Evolutionary conservation across 2,797 vertebrate genomes (phyloP).

Genomic region (Muraenolepis orangiensis): DNA sequence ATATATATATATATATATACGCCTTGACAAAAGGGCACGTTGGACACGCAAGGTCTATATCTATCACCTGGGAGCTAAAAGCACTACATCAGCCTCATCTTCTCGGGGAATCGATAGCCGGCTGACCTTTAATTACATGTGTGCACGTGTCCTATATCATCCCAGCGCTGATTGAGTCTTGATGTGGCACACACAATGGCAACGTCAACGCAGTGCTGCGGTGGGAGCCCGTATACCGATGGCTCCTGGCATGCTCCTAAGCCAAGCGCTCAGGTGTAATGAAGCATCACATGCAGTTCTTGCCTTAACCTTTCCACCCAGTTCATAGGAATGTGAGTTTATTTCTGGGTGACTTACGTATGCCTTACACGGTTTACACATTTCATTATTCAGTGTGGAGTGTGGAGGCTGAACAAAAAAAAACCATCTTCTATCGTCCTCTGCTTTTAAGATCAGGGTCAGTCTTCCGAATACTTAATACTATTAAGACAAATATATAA

Average conservation of each 20-base stretch:
- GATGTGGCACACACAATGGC: background rate
- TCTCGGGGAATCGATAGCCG: slow-evolving; percentile 15
- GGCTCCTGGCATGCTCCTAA: slow-evolving; percentile 4
- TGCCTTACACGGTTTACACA: too few relatives aligned
- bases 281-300: slow-evolving; percentile 4
- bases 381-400: background rate
- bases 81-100: slow-evolving; percentile 13
- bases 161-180: slow-evolving; percentile 10
- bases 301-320: too few relatives aligned
- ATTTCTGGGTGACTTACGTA: background rate
- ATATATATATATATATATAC: too few relatives aligned
- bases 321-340: too few relatives aligned
- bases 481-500: slow-evolving; percentile 5
- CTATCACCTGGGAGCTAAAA: slow-evolving; percentile 7
- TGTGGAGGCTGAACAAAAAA: background rate
- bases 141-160: background rate
- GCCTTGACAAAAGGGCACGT: too few relatives aligned
- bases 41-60: too few relatives aligned
- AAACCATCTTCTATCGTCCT: background rate
- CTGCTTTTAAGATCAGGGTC: background rate
- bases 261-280: slow-evolving; percentile 33
- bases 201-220: slow-evolving; percentile 24
- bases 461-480: background rate
- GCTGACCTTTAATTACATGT: slow-evolving; percentile 15
- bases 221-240: slow-evolving; percentile 8